A percentile compares a stretch with the other conserved stretches of the same genome.
Evolutionary conservation across 2,888 invertebrate genomes (phyloP).

Genomic region (Chrysolina americana): DNA sequence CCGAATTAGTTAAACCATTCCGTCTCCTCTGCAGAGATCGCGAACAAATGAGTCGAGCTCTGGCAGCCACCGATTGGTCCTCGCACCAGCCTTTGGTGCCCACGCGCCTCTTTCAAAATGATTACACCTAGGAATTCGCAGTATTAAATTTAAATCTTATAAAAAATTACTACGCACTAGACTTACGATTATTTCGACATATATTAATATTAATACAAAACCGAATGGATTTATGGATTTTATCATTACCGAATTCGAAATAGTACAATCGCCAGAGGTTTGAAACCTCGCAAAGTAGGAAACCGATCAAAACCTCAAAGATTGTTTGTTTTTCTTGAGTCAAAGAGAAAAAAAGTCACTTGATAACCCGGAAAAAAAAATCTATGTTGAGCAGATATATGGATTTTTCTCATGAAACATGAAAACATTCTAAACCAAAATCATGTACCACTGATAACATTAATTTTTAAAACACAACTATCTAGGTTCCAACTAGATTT

Average conservation of each 20-base stretch:
- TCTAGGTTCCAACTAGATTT: too few relatives aligned
- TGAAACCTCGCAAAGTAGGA: neutral
- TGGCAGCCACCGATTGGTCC: conserved; percentile 67
- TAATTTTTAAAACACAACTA: too few relatives aligned
- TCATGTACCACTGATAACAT: too few relatives aligned
- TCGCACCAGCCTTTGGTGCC: conserved; percentile 68
- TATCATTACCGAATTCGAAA: conserved; percentile 43
- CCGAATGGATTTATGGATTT: conserved; percentile 41
- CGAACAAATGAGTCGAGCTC: conserved; percentile 59
- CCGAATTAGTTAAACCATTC: conserved; percentile 45
- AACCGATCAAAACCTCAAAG: neutral
- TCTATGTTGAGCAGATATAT: too few relatives aligned
- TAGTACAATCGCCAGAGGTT: conserved; percentile 2
- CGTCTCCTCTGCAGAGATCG: conserved; percentile 39
- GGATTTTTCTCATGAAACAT: too few relatives aligned
- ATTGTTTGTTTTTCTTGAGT: too few relatives aligned
- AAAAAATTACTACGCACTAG: conserved; percentile 67
- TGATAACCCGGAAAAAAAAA: too few relatives aligned
- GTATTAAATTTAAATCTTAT: conserved; percentile 60
- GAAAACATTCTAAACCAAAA: too few relatives aligned
- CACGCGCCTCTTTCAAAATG: conserved; percentile 65
- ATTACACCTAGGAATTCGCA: conserved; percentile 65
- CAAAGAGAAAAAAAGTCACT: too few relatives aligned
- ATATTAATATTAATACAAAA: conserved; percentile 60
- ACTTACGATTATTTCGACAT: conserved; percentile 66